Evolutionary conservation across 2,797 vertebrate genomes (phyloP).

Genomic region (Bradypus variegatus): DNA sequence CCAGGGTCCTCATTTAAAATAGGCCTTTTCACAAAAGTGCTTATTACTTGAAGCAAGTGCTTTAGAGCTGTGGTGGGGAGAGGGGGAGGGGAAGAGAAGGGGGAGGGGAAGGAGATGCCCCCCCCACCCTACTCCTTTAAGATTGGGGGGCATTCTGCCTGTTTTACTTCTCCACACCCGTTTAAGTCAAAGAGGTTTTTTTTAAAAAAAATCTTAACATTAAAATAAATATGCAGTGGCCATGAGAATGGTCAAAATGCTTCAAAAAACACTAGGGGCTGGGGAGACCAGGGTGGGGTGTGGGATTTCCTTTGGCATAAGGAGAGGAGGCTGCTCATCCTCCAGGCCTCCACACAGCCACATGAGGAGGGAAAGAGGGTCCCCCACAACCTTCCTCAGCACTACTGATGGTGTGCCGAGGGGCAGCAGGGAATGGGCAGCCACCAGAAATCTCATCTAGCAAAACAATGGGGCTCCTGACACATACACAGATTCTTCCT

Average conservation of each 20-base stretch:
- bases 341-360: slow-evolving; percentile 56
- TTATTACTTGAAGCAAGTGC: slow-evolving; percentile 84
- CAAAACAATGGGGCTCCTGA: slow-evolving; percentile 72
- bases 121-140: slow-evolving; percentile 66
- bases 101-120: slow-evolving; percentile 61
- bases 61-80: slow-evolving; percentile 72
- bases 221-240: slow-evolving; percentile 70
- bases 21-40: slow-evolving; percentile 81
- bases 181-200: slow-evolving; percentile 65
- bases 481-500: slow-evolving; percentile 71
- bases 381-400: slow-evolving; percentile 35
- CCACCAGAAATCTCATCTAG: slow-evolving; percentile 75
- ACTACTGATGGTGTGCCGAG: slow-evolving; percentile 65
- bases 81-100: not conserved
- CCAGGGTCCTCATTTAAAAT: slow-evolving; percentile 55
- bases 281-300: slow-evolving; percentile 44
- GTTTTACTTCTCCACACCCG: slow-evolving; percentile 67
- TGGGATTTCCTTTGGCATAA: slow-evolving; percentile 69
- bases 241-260: slow-evolving; percentile 67
- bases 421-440: slow-evolving; percentile 61
- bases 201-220: slow-evolving; percentile 60
- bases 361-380: slow-evolving; percentile 33
- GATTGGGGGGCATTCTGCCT: slow-evolving; percentile 64
- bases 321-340: slow-evolving; percentile 58
- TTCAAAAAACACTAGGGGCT: slow-evolving; percentile 59